These are phyloP conservation scores for Cheiracanthium punctorium DNA, from an alignment of 2,888 invertebrate species.

Conservation along the genomic window DNA sequence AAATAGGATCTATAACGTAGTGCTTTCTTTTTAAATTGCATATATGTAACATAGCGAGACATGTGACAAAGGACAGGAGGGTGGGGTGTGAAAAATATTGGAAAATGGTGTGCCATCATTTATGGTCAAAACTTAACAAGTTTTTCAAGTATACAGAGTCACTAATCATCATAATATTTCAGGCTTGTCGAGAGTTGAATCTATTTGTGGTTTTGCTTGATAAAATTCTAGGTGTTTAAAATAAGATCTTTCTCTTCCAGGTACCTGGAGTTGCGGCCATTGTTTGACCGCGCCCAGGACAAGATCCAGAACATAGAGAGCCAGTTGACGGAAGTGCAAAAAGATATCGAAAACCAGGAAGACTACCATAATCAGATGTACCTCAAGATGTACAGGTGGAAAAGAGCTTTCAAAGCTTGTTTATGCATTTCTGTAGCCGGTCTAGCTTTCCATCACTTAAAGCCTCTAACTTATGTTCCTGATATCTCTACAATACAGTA, in stretches of 20 bases:
- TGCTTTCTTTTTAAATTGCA: too few species aligned
- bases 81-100: too few species aligned
- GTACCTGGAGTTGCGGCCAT: slow-evolving; percentile 83
- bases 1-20: too few species aligned
- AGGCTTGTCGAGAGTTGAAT: too few species aligned
- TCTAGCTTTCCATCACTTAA: slow-evolving; percentile 34
- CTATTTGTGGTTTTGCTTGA: too few species aligned
- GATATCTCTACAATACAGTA: slow-evolving; percentile 21
- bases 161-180: too few species aligned
- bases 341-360: slow-evolving; percentile 84
- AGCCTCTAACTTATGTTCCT: slow-evolving; percentile 23
- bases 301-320: slow-evolving; percentile 82
- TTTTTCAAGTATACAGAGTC: too few species aligned
- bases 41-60: too few species aligned
- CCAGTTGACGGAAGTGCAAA: slow-evolving; percentile 84
- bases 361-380: slow-evolving; percentile 84
- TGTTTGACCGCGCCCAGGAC: slow-evolving; percentile 80
- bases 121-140: too few species aligned
- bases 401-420: slow-evolving; percentile 48
- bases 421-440: slow-evolving; percentile 49
- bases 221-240: too few species aligned
- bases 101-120: too few species aligned
- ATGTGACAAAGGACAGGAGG: too few species aligned
- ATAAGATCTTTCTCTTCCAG: slow-evolving; percentile 75
- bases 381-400: slow-evolving; percentile 81